A percentile compares a stretch with the other conserved stretches of the same genome.
Evolutionary conservation across 1,140 invertebrate genomes (phyloP).

Genomic region (Luehdorfia chinensis): DNA sequence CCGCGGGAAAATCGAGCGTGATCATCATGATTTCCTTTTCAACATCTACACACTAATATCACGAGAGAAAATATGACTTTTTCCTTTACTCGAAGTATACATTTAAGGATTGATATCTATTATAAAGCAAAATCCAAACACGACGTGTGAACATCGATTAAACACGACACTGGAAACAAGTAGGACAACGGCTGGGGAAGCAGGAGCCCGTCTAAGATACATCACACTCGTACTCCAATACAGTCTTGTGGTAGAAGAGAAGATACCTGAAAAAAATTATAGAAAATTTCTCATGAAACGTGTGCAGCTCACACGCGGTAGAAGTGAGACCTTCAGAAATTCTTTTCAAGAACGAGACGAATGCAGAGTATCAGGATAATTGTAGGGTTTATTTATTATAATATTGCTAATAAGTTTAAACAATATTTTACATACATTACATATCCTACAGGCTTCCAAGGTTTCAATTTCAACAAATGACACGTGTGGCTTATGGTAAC

Average conservation of each 20-base stretch:
- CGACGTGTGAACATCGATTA: neutral
- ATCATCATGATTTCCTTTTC: slow-evolving; percentile 21
- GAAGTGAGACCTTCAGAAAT: too few species aligned
- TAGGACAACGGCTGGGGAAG: neutral
- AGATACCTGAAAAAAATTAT: slow-evolving; percentile 84
- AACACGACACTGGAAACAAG: neutral
- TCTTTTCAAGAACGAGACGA: too few species aligned
- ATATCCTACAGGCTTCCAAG: too few species aligned
- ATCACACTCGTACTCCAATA: slow-evolving; percentile 85
- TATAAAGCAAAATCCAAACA: slow-evolving; percentile 7
- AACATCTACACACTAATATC: slow-evolving; percentile 60
- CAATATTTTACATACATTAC: too few species aligned
- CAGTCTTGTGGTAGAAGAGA: slow-evolving; percentile 95
- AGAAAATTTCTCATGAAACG: too few species aligned
- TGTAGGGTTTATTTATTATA: too few species aligned
- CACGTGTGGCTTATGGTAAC: too few species aligned
- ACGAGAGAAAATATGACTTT: slow-evolving; percentile 43
- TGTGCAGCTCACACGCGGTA: too few species aligned
- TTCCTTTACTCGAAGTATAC: slow-evolving; percentile 24
- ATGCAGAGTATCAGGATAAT: too few species aligned
- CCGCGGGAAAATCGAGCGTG: neutral
- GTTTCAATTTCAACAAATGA: too few species aligned
- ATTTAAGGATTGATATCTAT: neutral
- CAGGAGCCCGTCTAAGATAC: slow-evolving; percentile 33
- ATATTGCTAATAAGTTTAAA: too few species aligned